Evolutionary conservation across 1,140 invertebrate genomes (phyloP).

Genomic region (Zaprionus ornatus): DNA sequence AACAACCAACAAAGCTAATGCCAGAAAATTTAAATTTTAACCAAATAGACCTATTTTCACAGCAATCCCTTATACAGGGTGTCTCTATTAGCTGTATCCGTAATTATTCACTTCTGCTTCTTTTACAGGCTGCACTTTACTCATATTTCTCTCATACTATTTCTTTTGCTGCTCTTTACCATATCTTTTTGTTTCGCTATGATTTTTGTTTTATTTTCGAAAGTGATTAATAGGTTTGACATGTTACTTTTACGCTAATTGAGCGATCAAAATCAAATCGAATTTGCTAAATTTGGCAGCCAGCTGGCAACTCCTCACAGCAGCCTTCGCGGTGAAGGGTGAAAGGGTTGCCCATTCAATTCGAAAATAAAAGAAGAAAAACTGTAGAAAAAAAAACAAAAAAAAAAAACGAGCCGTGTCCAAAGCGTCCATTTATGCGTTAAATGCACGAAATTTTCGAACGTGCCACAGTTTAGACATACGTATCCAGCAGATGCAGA

Average conservation of each 20-base stretch:
- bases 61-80: neutral
- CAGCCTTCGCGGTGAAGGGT: conserved; percentile 74
- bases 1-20: neutral
- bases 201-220: conserved; percentile 52
- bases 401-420: conserved; percentile 41
- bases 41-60: neutral
- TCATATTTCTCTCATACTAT: conserved; percentile 11
- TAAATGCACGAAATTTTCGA: conserved; percentile 67
- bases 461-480: conserved; percentile 45
- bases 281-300: conserved; percentile 64
- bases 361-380: conserved; percentile 11
- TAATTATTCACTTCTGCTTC: neutral
- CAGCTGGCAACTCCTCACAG: conserved; percentile 46
- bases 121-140: conserved; percentile 11
- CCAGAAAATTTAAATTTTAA: neutral
- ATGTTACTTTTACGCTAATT: conserved; percentile 82
- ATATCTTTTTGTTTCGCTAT: neutral
- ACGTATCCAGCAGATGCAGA: conserved; percentile 54
- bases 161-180: neutral
- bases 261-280: conserved; percentile 79
- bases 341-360: conserved; percentile 65
- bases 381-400: conserved; percentile 18
- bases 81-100: neutral
- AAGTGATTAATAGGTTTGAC: conserved; percentile 81
- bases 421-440: conserved; percentile 74